phyloP scores from a whole-genome alignment of 2,113 vertebrate species.

The Tringa solitaria region DNA sequence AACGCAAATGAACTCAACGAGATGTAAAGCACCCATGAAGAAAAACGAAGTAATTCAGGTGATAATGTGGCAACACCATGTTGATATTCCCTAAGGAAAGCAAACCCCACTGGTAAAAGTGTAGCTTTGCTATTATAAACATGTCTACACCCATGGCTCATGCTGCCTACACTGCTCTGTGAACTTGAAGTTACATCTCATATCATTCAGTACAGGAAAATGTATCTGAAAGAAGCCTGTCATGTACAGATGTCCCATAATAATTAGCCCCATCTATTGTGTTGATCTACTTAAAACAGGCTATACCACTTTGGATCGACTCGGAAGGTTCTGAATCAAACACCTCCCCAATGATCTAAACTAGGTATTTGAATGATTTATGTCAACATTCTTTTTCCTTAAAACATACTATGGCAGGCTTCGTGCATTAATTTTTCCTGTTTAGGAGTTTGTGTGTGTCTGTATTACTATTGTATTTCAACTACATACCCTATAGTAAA shows the following conservation, averaged over 20 bases:
- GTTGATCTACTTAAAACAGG: not conserved
- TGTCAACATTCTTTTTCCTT: not conserved
- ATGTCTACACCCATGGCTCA: not conserved
- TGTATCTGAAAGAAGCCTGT: not conserved
- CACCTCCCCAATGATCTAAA: not conserved
- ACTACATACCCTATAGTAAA: constrained; percentile 43
- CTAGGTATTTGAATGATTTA: constrained; percentile 18
- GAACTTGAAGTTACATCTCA: not conserved
- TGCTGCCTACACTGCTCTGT: not conserved
- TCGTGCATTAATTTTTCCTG: constrained; percentile 14
- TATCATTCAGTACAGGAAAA: not conserved
- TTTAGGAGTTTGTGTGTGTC: not conserved
- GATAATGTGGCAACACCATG: not conserved
- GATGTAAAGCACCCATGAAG: not conserved
- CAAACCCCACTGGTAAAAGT: not conserved
- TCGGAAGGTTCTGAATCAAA: not conserved
- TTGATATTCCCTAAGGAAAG: not conserved
- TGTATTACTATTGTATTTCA: constrained; percentile 33
- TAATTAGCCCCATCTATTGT: not conserved
- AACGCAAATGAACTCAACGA: not conserved
- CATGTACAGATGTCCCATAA: not conserved
- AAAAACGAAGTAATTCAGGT: not conserved
- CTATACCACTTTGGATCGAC: not conserved
- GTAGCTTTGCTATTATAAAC: not conserved
- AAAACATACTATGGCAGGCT: not conserved